Percentiles rank a stretch among this genome's conserved stretches.
Evolutionary conservation across 2,113 vertebrate genomes (phyloP).

Genomic region (Xenopus tropicalis): UCB_Xtro_10.0 CM004448.2:107576001-107576500

Average conservation of each 20-base stretch:
- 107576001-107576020: slow-evolving; percentile 1
- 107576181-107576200: slow-evolving; percentile 50
- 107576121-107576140: slow-evolving; percentile 49
- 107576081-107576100: slow-evolving; percentile 7
- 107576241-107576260: slow-evolving; percentile 47
- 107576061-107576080: neutral
- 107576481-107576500: too few species aligned
- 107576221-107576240: slow-evolving; percentile 54
- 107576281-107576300: slow-evolving; percentile 53
- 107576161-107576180: slow-evolving; percentile 53
- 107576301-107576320: slow-evolving; percentile 58
- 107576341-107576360: slow-evolving; percentile 57
- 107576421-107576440: too few species aligned
- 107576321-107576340: slow-evolving; percentile 49
- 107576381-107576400: neutral
- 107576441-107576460: too few species aligned
- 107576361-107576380: slow-evolving; percentile 42
- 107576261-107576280: slow-evolving; percentile 61
- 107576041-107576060: slow-evolving; percentile 1
- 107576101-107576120: slow-evolving; percentile 23
- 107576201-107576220: slow-evolving; percentile 51
- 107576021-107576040: neutral
- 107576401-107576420: neutral
- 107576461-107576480: too few species aligned
- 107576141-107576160: slow-evolving; percentile 61